Conservation (phyloP, 2,797 vertebrate species). For the Yasuhikotakia modesta region DNA sequence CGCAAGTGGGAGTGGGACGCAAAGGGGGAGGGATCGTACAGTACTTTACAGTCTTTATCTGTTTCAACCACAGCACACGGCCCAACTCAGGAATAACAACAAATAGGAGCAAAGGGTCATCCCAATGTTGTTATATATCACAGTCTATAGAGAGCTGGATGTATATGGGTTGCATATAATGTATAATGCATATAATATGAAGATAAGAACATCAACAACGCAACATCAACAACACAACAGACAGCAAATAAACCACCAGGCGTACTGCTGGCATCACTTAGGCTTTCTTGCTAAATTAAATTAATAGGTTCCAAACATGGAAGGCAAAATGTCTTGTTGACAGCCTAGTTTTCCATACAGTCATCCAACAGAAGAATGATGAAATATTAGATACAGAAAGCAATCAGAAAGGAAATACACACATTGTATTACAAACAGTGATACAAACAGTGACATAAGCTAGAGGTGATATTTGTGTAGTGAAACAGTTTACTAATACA, state of each 20-base stretch:
- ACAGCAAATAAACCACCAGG: neutral
- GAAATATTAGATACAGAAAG: neutral
- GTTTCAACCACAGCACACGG: slow-evolving; percentile 69
- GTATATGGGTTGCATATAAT: neutral
- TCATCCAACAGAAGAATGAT: neutral
- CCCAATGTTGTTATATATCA: slow-evolving; percentile 1
- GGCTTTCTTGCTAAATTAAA: neutral
- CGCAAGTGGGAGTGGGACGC: slow-evolving; percentile 62
- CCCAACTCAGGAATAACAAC: slow-evolving; percentile 65
- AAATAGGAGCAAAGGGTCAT: slow-evolving; percentile 60
- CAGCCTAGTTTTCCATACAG: neutral
- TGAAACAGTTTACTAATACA: neutral
- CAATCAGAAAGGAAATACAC: neutral
- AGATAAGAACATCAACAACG: neutral
- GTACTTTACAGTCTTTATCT: slow-evolving; percentile 75
- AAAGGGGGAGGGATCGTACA: slow-evolving; percentile 71
- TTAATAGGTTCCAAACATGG: neutral
- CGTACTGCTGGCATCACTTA: neutral
- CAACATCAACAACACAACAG: slow-evolving; percentile 14
- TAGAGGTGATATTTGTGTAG: neutral
- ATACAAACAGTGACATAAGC: neutral
- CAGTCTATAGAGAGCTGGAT: neutral
- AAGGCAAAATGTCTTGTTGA: neutral
- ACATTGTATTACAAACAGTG: no score
- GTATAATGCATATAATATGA: no score